Evolutionary conservation across 2,888 invertebrate genomes (phyloP).

Genomic region (Syrphus vitripennis): DNA sequence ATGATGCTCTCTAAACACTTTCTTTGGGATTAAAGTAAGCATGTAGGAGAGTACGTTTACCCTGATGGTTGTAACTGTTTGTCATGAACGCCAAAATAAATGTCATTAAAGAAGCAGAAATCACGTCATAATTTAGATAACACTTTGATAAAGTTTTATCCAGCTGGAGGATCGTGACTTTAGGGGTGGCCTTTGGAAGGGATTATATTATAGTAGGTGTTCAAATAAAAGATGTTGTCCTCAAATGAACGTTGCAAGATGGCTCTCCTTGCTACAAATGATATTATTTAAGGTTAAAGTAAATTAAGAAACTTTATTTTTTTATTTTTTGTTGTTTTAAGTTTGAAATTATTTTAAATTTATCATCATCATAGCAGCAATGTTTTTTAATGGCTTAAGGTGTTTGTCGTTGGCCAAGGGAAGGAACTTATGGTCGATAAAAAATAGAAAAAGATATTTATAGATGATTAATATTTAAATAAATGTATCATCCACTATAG

Average conservation of each 20-base stretch:
- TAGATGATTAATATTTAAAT: no score
- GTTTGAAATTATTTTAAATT: neutral
- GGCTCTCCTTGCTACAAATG: neutral
- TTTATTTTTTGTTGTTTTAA: no score
- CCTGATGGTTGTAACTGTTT: slow-evolving; percentile 8
- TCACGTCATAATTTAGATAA: slow-evolving; percentile 47
- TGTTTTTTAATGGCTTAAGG: neutral
- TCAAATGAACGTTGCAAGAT: neutral
- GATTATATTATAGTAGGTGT: slow-evolving; percentile 14
- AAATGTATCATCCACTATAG: no score
- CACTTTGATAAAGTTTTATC: slow-evolving; percentile 35
- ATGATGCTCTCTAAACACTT: neutral
- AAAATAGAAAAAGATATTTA: no score
- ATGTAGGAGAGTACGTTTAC: slow-evolving; percentile 8
- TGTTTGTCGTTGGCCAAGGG: neutral
- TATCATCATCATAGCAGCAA: neutral
- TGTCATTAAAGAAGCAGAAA: slow-evolving; percentile 31
- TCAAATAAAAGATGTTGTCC: neutral
- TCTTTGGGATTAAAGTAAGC: slow-evolving; percentile 17
- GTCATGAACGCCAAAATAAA: slow-evolving; percentile 42
- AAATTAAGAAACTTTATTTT: neutral
- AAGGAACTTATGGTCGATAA: no score
- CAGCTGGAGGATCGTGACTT: slow-evolving; percentile 17
- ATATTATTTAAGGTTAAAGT: neutral
- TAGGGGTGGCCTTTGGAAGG: neutral